Conservation (phyloP, 1,140 invertebrate species). For the Drosophila ohnishii region DNA sequence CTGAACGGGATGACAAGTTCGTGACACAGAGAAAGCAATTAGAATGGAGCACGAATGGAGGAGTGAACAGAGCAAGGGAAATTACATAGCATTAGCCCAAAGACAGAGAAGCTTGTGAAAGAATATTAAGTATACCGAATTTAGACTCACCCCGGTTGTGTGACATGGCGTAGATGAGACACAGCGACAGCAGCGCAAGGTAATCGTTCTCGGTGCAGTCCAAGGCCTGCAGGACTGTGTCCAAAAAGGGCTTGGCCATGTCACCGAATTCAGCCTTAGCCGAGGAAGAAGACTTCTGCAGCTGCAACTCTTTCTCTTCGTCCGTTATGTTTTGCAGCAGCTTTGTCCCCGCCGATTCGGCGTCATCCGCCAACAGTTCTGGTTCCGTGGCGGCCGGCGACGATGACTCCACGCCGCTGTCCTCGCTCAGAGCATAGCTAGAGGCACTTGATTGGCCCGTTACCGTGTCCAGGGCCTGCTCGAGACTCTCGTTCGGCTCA, state of each 20-base stretch:
- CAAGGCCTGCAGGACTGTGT: slow-evolving; percentile 92
- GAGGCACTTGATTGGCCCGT: slow-evolving; percentile 53
- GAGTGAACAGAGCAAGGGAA: slow-evolving; percentile 45
- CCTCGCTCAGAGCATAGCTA: slow-evolving; percentile 60
- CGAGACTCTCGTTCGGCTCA: slow-evolving; percentile 86
- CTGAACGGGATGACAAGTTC: slow-evolving; percentile 40
- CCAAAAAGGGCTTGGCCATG: slow-evolving; percentile 89
- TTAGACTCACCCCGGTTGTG: slow-evolving; percentile 93
- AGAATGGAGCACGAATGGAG: slow-evolving; percentile 56
- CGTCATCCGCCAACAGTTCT: slow-evolving; percentile 36
- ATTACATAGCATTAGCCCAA: slow-evolving; percentile 38
- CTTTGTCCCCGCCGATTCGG: slow-evolving; percentile 21
- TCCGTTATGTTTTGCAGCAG: slow-evolving; percentile 92
- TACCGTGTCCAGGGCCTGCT: slow-evolving; percentile 85
- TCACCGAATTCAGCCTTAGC: slow-evolving; percentile 21
- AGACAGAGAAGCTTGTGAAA: slow-evolving; percentile 1
- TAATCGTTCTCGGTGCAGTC: slow-evolving; percentile 97
- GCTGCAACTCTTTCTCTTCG: slow-evolving; percentile 92
- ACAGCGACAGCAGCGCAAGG: slow-evolving; percentile 94
- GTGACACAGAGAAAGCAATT: slow-evolving; percentile 60
- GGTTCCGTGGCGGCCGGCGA: slow-evolving; percentile 26
- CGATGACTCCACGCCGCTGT: slow-evolving; percentile 52
- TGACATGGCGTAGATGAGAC: slow-evolving; percentile 95
- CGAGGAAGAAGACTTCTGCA: slow-evolving; percentile 76
- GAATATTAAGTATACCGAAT: not conserved